Base-by-base conservation (phyloP, 2,113 vertebrate genomes). In the Nibea albiflora region DNA sequence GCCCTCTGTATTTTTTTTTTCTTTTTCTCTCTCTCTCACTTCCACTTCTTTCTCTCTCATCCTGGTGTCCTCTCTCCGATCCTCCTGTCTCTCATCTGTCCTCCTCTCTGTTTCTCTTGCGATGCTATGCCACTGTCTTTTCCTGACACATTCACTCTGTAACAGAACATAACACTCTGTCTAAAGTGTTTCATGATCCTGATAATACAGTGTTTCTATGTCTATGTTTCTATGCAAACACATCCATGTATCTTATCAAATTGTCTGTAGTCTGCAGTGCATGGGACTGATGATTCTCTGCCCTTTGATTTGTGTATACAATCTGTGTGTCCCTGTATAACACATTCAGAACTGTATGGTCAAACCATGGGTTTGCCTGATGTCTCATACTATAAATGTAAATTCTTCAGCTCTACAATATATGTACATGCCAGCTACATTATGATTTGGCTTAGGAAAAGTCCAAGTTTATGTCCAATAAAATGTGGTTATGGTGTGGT, bases 1-100 rank as follows among this genome's bases (percentile, higher is more conserved):
- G 81, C 70, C 83, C 64, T 73, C 80, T 28, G 47, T 56, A 76
- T 86, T 62, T 78, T 90, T 70, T 88, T 60, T 90, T 70, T 88
- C 66, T 84, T 50, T 65, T 63, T 66, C 67, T 60, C 28, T 62
- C 63, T 66, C 67, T 60, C 28, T 62, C 63, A 76, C 66, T 82
- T 81, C 67, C 56, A 68, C 86, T 67, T 81, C 67, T 81, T 67
- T 49, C 16, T 52, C 31, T 72, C 35, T 44, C 42, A 72, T 79
- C 65, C 35, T 5, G 3, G 12, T 24, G 22, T 79, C 53, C 67
- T 58, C 14, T 71, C 64, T 77, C 12, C 53, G 64, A 52, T 52
- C 50, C 39, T 61, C 57, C 62, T 67, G 66, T 60, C 71, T 65
- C 42, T 76, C 78, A 72, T 76, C 49, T 81, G 47, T 73, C 71